Evolutionary conservation across 2,797 vertebrate genomes (phyloP).

Genomic region (Danio jaintianensis): DNA sequence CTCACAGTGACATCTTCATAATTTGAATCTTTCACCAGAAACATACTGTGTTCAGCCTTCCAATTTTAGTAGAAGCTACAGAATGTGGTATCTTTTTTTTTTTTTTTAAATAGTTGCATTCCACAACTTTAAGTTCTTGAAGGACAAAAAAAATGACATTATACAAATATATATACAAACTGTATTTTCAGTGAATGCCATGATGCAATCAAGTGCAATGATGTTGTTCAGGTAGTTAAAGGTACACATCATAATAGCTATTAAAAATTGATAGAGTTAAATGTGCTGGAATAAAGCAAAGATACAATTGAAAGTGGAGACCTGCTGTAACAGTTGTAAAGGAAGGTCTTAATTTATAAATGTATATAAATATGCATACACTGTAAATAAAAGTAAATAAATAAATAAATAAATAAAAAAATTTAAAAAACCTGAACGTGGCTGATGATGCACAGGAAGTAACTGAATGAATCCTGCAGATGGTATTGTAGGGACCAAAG

Average conservation of each 20-base stretch:
- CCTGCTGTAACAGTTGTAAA: neutral
- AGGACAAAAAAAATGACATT: too few relatives aligned
- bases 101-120: too few relatives aligned
- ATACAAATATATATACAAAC: too few relatives aligned
- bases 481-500: neutral
- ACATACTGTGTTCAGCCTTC: slow-evolving; percentile 2
- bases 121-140: too few relatives aligned
- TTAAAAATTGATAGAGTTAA: neutral
- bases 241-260: neutral
- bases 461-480: neutral
- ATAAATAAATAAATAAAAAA: too few relatives aligned
- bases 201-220: neutral
- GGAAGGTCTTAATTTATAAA: too few relatives aligned
- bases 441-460: neutral
- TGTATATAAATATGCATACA: slow-evolving; percentile 8
- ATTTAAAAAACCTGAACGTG: slow-evolving; percentile 6
- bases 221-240: neutral
- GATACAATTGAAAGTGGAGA: neutral
- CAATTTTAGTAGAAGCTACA: too few relatives aligned
- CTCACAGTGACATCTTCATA: neutral
- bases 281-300: neutral
- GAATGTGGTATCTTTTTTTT: too few relatives aligned
- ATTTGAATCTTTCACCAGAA: neutral
- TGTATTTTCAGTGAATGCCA: neutral
- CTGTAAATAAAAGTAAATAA: too few relatives aligned